phyloP scores from a whole-genome alignment of 2,888 invertebrate genomes.

The Tetragnatha montana region DNA sequence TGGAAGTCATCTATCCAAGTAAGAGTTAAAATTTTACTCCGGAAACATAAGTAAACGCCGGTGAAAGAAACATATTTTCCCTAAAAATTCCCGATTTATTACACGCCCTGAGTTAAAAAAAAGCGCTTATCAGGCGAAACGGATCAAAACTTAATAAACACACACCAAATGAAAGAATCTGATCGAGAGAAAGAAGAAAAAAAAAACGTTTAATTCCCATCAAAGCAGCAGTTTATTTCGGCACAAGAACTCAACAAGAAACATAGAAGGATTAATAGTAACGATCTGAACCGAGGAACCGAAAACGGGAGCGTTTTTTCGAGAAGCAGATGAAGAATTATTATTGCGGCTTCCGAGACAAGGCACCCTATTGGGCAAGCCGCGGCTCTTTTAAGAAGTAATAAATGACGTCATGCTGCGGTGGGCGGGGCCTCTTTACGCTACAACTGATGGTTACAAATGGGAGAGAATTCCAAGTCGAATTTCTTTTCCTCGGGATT shows the following conservation, averaged over 20 bases:
- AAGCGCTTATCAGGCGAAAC: neutral
- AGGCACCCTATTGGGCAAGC: slow-evolving; percentile 29
- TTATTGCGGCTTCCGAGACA: slow-evolving; percentile 42
- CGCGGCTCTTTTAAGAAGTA: slow-evolving; percentile 36
- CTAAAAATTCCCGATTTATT: too few relatives aligned
- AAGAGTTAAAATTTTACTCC: too few relatives aligned
- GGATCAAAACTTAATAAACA: neutral
- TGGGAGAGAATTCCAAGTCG: slow-evolving; percentile 20
- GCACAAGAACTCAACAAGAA: neutral
- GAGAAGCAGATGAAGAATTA: slow-evolving; percentile 37
- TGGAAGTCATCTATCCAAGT: too few relatives aligned
- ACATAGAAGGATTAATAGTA: neutral
- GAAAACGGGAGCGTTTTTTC: neutral
- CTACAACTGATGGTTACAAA: slow-evolving; percentile 27
- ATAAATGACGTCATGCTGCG: slow-evolving; percentile 43
- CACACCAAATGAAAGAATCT: neutral
- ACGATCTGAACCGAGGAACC: neutral
- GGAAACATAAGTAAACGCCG: too few relatives aligned
- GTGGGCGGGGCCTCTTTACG: slow-evolving; percentile 34
- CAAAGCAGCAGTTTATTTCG: neutral
- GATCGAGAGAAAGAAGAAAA: neutral
- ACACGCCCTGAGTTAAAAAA: neutral
- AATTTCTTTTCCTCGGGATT: neutral
- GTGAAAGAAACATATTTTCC: too few relatives aligned
- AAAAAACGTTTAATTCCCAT: neutral